Conservation (phyloP, 2,113 vertebrate genomes). For the Cyanocitta stelleri region DNA sequence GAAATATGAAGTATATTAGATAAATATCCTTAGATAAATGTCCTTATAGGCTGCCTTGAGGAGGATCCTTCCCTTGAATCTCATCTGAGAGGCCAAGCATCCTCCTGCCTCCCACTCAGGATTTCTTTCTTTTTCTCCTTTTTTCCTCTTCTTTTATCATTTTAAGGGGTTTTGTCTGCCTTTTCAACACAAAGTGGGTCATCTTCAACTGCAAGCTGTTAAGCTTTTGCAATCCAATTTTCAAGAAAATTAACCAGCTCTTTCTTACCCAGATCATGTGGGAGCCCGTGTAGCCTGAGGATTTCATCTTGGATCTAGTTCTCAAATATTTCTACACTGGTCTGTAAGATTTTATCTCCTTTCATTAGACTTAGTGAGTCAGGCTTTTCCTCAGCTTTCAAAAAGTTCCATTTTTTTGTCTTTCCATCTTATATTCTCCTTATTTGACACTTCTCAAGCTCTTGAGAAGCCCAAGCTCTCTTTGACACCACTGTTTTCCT, state of each 20-base stretch:
- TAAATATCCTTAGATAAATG: background rate
- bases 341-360: conserved; percentile 30
- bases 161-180: background rate
- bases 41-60: background rate
- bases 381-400: background rate
- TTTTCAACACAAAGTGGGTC: conserved; percentile 38
- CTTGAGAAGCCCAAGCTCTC: background rate
- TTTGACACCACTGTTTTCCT: conserved; percentile 15
- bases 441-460: background rate
- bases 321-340: background rate
- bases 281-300: conserved; percentile 36
- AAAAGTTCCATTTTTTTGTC: background rate
- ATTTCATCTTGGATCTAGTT: conserved; percentile 37
- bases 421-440: background rate
- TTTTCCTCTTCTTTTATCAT: background rate
- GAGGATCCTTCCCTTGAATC: background rate
- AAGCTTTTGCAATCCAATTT: conserved; percentile 62
- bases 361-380: background rate
- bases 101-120: background rate
- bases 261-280: conserved; percentile 43
- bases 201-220: conserved; percentile 51
- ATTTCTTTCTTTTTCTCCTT: background rate
- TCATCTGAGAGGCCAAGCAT: background rate
- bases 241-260: conserved; percentile 55
- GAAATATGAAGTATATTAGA: background rate